Evolutionary conservation across 2,113 vertebrate genomes (phyloP), one percentile per base, ranked within the genome.

Genomic region (Andinoacara biseriatus): DNA sequence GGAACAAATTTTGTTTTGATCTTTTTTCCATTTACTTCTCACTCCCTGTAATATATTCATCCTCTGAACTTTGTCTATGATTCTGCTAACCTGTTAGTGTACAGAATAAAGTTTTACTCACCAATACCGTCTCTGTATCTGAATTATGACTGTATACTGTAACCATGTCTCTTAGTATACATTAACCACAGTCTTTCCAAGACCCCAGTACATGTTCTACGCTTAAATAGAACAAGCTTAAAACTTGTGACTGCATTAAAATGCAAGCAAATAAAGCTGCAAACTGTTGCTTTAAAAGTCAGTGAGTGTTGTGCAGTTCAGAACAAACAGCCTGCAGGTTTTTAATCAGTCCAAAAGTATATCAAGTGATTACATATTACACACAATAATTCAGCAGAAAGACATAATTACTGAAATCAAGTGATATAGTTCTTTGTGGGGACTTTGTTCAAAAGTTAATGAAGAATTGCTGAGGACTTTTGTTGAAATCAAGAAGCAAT

Each of bases 61-160:
- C 76, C 43, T 62, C 52, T 87, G 62, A 83, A 56, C 63, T 78
- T 75, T 90, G 49, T 84, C 65, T 91, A 14, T 77, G 35, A 90
- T 89, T 88, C 78, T 87, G 35, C 84, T 92, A 89, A 92, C 80
- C 56, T 74, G 40, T 81, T 92, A 91, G 90, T 94, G 92, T 88
- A 93, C 89, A 94, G 91, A 93, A 93, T 92, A 95, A 94, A 95
- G 65, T 57, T 83, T 86, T 77, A 85, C 82, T 86, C 72, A 94
- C 91, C 92, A 91, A 91, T 31, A 29, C 7, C 60, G 77, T 2
- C 61, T 76, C 77, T 54, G 26, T 5, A 49, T 82, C 58, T 75
- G 26, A 57, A 60, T 29, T 29, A 38, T 40, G 74, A 61, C 38
- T 60, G 31, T 10, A 15, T 58, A 63, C 54, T 4, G 29, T 46